Evolutionary conservation across 2,113 vertebrate species (phyloP).

Genomic region (Mystacornis crossleyi): DNA sequence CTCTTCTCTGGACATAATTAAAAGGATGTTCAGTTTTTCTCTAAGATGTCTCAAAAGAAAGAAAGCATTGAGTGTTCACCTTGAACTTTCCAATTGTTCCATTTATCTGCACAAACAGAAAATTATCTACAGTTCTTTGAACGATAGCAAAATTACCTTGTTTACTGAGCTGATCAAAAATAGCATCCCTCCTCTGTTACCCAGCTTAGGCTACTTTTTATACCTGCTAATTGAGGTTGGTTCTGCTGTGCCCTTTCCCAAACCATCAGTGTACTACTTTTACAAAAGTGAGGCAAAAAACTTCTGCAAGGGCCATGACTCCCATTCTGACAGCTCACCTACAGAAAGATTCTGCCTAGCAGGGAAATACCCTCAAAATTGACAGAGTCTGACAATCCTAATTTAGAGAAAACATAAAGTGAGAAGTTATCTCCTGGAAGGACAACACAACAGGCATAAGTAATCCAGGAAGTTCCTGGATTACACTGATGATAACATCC

Average conservation of each 20-base stretch:
- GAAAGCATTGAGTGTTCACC: not conserved
- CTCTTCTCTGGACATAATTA: not conserved
- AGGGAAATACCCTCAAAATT: not conserved
- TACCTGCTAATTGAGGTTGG: not conserved
- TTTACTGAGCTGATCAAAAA: not conserved
- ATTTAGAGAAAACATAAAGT: not conserved
- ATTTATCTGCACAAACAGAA: not conserved
- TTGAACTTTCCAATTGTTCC: not conserved
- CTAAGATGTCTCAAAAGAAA: not conserved
- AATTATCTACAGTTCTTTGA: not conserved
- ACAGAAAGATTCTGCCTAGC: not conserved
- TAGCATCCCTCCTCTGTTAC: not conserved
- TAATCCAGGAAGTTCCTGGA: not conserved
- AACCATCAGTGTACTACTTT: not conserved
- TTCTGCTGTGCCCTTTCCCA: not conserved
- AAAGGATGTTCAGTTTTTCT: not conserved
- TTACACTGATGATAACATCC: not conserved
- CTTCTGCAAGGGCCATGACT: not conserved
- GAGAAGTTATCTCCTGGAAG: not conserved
- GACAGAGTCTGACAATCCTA: not conserved
- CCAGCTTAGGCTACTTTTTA: not conserved
- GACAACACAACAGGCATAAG: not conserved
- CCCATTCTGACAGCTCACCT: not conserved
- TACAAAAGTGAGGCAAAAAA: not conserved
- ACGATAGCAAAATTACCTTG: not conserved